Base-by-base conservation (phyloP, 2,888 invertebrate species). In the Epistrophe grossulariae region DNA sequence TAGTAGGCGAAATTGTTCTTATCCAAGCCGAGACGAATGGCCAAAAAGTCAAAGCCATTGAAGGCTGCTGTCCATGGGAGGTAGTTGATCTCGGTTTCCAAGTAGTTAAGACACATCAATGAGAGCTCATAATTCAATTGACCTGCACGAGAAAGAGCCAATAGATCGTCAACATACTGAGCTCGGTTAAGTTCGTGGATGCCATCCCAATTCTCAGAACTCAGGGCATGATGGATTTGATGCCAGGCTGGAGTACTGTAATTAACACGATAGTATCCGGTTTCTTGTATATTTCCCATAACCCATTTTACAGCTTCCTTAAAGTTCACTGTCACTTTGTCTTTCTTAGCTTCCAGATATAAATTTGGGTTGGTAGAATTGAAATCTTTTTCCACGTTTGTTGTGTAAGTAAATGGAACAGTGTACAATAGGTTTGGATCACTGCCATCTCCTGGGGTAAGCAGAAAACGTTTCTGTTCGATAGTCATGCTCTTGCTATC, bases 41-140 rank as follows among this genome's bases (percentile, higher is more conserved):
- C 88, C 11, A 94, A 70, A 78, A 90, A 93, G 2, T 88, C 81
- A 31, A 93, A 90, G 1, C 90, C 91, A 13, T 89, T 92, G 68
- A 94, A 93, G 0, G 95, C 95, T 0, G 96, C 93, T 5, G 94
- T 93, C 97, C 97, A 97, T 0, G 97, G 97, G 9, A 96, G 93
- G 89, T 96, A 96, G 15, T 95, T 94, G 0, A 91, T 93, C 91
- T 96, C 96, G 15, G 94, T 91, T 64, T 93, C 91, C 74, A 97
- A 93, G 93, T 96, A 97, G 0, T 94, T 93, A 0, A 95, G 93
- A 28, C 96, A 93, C 55, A 94, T 93, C 50, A 97, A 93, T 0
- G 96, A 93, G 4, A 92, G 88, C 0, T 90, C 89, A 88, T 93
- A 93, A 13, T 91, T 93, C 81, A 95, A 90, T 59, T 93, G 91